Percentiles rank a stretch among this genome's conserved stretches.
Conservation (phyloP, 2,797 vertebrate genomes). For the Phylloscopus collybita region DNA sequence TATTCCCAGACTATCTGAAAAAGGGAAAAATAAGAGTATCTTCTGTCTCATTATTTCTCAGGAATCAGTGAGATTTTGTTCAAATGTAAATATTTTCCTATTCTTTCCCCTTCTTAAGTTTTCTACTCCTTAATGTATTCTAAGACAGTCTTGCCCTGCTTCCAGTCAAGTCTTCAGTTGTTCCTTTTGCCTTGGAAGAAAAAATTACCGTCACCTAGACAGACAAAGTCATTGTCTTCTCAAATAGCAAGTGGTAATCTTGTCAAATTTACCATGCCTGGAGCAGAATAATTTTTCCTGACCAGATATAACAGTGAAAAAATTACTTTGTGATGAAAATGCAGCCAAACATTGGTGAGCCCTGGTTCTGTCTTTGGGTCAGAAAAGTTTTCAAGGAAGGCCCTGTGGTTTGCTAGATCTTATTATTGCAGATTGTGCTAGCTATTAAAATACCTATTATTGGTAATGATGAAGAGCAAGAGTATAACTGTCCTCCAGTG, state of each 20-base stretch:
- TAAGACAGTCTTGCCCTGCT: not conserved
- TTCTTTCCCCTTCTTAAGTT: not conserved
- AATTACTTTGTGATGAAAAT: not conserved
- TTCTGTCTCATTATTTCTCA: not conserved
- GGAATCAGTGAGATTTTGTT: not conserved
- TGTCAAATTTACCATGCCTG: not conserved
- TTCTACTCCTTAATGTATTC: not conserved
- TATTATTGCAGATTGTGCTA: not conserved
- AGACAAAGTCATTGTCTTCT: not conserved
- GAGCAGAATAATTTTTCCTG: not conserved
- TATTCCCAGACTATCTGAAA: not conserved
- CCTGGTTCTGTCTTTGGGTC: not conserved
- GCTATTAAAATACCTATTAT: not conserved
- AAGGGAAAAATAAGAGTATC: not conserved
- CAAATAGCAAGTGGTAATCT: not conserved
- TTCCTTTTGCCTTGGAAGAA: not conserved
- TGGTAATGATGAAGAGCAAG: not conserved
- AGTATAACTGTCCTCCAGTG: not conserved
- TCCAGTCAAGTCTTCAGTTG: not conserved
- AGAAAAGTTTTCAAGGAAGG: not conserved
- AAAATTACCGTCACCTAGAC: not conserved
- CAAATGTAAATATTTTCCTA: not conserved
- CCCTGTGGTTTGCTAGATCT: not conserved
- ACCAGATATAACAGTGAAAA: not conserved
- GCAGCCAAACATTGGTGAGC: not conserved